Conservation (phyloP, 1,140 invertebrate genomes). For the Papilio dardanus region DNA sequence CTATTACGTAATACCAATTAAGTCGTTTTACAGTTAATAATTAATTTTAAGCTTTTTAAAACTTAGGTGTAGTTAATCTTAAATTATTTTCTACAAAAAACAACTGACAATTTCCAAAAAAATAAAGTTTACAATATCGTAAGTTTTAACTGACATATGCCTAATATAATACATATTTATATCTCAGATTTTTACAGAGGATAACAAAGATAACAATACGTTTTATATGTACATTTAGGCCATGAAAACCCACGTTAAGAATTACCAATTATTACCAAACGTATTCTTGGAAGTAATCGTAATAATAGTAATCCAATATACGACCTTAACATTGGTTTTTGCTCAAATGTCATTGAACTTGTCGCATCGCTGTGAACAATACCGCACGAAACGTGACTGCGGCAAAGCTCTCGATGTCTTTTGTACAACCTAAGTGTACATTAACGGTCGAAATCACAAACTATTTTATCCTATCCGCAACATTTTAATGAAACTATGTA, state of each 20-base stretch:
- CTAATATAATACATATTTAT: too few species aligned
- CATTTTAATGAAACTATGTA: background rate
- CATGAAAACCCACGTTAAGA: background rate
- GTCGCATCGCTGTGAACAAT: conserved; percentile 25
- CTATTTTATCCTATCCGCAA: background rate
- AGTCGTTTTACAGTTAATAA: background rate
- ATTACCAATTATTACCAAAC: background rate
- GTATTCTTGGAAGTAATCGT: background rate
- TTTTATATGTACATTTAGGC: too few species aligned
- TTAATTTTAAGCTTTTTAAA: too few species aligned
- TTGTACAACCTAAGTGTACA: background rate
- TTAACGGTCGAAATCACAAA: background rate
- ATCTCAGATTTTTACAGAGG: too few species aligned
- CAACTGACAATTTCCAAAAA: too few species aligned
- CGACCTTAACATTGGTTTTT: conserved; percentile 27
- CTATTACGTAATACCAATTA: background rate
- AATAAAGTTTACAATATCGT: too few species aligned
- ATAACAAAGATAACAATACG: too few species aligned
- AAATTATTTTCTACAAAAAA: too few species aligned
- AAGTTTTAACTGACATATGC: too few species aligned
- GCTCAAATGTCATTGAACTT: conserved; percentile 26
- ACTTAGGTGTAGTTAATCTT: too few species aligned
- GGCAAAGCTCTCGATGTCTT: conserved; percentile 5
- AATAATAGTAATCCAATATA: conserved; percentile 16
- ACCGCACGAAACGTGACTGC: conserved; percentile 16